Conservation (phyloP, 2,797 vertebrate species). For the Acipenser transmontanus region DNA sequence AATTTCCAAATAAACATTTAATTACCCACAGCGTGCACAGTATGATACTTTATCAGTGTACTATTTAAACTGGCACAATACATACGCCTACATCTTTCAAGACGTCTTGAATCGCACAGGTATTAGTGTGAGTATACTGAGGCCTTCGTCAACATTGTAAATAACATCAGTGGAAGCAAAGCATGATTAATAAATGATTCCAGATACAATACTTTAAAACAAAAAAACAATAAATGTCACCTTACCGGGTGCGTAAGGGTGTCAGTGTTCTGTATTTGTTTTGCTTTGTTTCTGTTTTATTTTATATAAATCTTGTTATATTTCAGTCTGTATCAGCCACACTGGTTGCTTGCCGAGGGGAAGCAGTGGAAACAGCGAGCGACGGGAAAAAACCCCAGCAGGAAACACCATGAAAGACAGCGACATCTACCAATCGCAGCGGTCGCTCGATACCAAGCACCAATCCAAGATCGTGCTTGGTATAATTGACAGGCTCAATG, state of each 20-base stretch:
- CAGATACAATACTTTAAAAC: constrained; percentile 12
- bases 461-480: constrained; percentile 9
- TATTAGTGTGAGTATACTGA: background rate
- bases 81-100: background rate
- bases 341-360: constrained; percentile 24
- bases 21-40: background rate
- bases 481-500: background rate
- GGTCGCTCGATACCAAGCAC: constrained; percentile 7
- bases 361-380: constrained; percentile 25
- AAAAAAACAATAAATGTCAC: constrained; percentile 16
- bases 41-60: background rate
- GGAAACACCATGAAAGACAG: constrained; percentile 23
- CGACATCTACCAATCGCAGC: constrained; percentile 24
- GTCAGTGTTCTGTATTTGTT: constrained; percentile 14
- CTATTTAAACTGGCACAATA: no score
- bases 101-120: background rate
- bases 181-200: constrained; percentile 10
- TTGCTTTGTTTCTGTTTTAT: constrained; percentile 3
- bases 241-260: constrained; percentile 30
- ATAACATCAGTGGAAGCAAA: background rate
- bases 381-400: constrained; percentile 9
- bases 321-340: constrained; percentile 25
- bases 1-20: background rate
- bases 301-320: constrained; percentile 22
- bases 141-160: constrained; percentile 3